phyloP scores from a whole-genome alignment of 1,140 invertebrate genomes.

The Gyrodactylus bullatarudis region DNA sequence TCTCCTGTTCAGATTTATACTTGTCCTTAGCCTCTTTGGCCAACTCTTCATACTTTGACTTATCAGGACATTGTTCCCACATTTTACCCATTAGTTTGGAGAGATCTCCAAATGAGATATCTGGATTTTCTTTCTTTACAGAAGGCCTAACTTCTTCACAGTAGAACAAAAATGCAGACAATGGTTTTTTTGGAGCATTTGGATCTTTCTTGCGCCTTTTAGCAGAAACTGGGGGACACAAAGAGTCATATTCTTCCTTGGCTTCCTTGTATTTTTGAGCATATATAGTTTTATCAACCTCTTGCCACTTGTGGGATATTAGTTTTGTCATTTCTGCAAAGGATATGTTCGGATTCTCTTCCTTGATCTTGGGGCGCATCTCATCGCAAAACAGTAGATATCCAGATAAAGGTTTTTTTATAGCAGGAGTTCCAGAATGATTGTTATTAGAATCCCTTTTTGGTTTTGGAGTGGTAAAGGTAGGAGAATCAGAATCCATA shows the following conservation, averaged over 20 bases:
- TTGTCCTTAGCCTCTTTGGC: slow-evolving; percentile 67
- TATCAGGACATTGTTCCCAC: slow-evolving; percentile 54
- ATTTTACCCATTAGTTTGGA: slow-evolving; percentile 77
- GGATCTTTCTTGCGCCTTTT: slow-evolving; percentile 38
- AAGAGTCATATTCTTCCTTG: not conserved
- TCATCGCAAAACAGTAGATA: not conserved
- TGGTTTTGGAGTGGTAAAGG: not conserved
- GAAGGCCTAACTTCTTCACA: slow-evolving; percentile 77
- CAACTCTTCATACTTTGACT: slow-evolving; percentile 56
- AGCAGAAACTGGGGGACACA: not conserved
- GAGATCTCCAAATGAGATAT: slow-evolving; percentile 73
- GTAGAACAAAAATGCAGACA: slow-evolving; percentile 98
- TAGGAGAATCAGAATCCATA: not conserved
- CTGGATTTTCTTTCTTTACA: slow-evolving; percentile 58
- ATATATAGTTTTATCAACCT: not conserved
- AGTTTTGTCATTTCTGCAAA: not conserved
- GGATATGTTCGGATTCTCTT: not conserved
- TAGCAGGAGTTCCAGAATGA: too few species aligned
- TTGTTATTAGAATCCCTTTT: too few species aligned
- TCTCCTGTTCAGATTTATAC: slow-evolving; percentile 31
- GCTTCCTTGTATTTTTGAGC: not conserved
- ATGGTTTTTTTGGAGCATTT: slow-evolving; percentile 81
- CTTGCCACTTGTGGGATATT: not conserved
- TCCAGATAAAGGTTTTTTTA: not conserved
- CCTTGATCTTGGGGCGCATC: not conserved